A percentile compares a stretch with the other conserved stretches of the same genome.
Evolutionary conservation across 2,797 vertebrate species (phyloP).

Genomic region (Lophotriccus pileatus): DNA sequence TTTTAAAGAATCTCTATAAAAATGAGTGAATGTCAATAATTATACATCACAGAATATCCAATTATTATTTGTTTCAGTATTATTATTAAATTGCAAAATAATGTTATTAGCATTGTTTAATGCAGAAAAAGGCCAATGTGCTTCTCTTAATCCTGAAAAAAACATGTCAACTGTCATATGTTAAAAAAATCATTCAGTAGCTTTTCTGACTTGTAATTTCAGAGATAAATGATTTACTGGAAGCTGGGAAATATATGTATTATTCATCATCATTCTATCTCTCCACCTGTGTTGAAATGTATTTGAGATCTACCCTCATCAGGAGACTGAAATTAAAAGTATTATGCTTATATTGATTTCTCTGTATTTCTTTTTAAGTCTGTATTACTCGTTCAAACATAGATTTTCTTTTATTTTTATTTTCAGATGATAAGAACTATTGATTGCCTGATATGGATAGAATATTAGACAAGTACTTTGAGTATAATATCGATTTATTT

Average conservation of each 20-base stretch:
- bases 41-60: neutral
- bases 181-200: neutral
- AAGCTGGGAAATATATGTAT: slow-evolving; percentile 22
- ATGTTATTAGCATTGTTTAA: slow-evolving; percentile 10
- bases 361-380: neutral
- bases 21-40: neutral
- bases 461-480: neutral
- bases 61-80: neutral
- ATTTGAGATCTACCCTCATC: neutral
- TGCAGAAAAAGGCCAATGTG: neutral
- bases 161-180: neutral
- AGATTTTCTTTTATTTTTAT: neutral
- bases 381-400: neutral
- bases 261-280: slow-evolving; percentile 29
- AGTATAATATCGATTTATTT: neutral
- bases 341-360: neutral
- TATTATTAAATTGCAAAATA: slow-evolving; percentile 37
- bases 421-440: neutral
- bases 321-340: neutral
- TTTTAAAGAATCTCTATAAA: neutral
- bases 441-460: neutral
- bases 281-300: neutral
- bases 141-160: neutral
- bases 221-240: slow-evolving; percentile 6
- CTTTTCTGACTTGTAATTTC: slow-evolving; percentile 30